Evolutionary conservation across 2,888 invertebrate species (phyloP), one percentile per base, ranked within the genome.

Genomic region (Thereva unica): DNA sequence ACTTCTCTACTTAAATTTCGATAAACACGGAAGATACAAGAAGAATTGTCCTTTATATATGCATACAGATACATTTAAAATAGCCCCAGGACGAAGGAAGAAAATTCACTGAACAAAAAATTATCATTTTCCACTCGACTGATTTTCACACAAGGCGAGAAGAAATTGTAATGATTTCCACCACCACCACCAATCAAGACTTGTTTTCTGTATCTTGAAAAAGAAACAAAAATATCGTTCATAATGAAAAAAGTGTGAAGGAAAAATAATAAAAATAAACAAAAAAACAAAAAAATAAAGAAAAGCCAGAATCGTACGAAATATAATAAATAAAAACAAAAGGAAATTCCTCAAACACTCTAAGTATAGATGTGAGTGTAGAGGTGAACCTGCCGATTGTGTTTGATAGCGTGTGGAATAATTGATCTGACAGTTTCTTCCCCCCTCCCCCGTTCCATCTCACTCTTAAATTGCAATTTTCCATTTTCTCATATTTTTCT

Each of bases 401-500:
- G 71, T 68, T 71, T 71, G 72, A 72, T 72, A 71, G 71, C 69
- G 70, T 71, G 70, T 71, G 68, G 66, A 66, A 69, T 70, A 71
- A 72, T 72, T 71, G 66, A 68, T 69, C 70, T 70, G 72, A 72
- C 72, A 69, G 23, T 47, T 6, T 59, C n/a, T 56, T 5, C 8
- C 37, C 38, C 47, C 12, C 67, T 69, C 68, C 67, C 67, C 34
- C 10, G 8, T 10, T 10, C 4, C 49, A 2, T 8, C 12, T 10
- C 49, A 12, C 49, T 12, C 8, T 10, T 9, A 23, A 45, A 38
- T 47, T 59, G 59, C 59, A 59, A 59, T 59, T 59, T 59, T 49
- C 59, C 59, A 59, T 59, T 59, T 59, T 49, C 59, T 56, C 23
- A 23, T 40, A 7, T 5, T 23, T 35, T 44, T 44, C 40, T 40